Percentiles rank a stretch among this genome's conserved stretches.
Evolutionary conservation across 2,888 invertebrate genomes (phyloP).

Genomic region (Pyrrhia umbra): DNA sequence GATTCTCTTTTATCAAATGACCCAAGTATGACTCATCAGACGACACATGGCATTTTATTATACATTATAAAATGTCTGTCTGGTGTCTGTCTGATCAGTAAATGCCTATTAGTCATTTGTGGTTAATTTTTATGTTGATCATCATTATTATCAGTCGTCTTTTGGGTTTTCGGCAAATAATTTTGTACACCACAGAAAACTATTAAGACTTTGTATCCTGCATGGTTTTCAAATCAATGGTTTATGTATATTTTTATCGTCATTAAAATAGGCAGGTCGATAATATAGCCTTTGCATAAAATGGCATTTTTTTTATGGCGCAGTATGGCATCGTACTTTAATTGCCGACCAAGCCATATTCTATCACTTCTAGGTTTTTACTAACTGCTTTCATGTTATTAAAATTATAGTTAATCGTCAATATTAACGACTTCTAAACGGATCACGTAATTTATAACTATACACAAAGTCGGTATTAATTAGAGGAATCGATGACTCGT

Average conservation of each 20-base stretch:
- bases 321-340: no score
- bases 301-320: no score
- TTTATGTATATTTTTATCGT: no score
- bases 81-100: conserved; percentile 46
- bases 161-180: conserved; percentile 1
- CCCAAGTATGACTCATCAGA: conserved; percentile 36
- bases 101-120: conserved; percentile 37
- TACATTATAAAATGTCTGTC: conserved; percentile 11
- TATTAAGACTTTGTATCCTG: not conserved
- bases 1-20: conserved; percentile 7
- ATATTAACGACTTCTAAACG: not conserved
- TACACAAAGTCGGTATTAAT: conserved; percentile 22
- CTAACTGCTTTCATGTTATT: no score
- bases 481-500: conserved; percentile 20
- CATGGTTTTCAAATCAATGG: no score
- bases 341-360: no score
- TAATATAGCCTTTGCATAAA: no score
- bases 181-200: not conserved
- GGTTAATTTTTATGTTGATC: conserved; percentile 18
- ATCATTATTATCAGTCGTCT: not conserved
- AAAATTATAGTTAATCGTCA: not conserved
- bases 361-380: no score
- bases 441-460: conserved; percentile 6
- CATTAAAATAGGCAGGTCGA: no score
- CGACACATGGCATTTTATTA: conserved; percentile 16